Percentiles rank a stretch among this genome's conserved stretches.
phyloP scores from a whole-genome alignment of 1,140 invertebrate species.

The Macrosteles quadrilineatus region DNA sequence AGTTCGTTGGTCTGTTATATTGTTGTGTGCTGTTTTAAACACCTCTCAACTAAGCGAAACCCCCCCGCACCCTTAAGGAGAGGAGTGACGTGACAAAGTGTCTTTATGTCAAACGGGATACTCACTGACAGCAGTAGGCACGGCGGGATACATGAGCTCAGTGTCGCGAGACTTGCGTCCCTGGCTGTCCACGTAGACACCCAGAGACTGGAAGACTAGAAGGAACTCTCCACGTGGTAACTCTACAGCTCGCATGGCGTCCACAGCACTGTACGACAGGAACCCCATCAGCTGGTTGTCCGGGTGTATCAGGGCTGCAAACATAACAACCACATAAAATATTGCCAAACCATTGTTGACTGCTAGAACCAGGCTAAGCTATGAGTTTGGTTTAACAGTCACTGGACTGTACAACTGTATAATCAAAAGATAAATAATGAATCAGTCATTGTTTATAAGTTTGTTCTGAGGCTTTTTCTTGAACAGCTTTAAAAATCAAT shows the following conservation, averaged over 20 bases:
- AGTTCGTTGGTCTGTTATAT: too few relatives aligned
- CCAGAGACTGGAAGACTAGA: conserved; percentile 86
- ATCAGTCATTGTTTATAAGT: too few relatives aligned
- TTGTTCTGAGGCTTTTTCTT: too few relatives aligned
- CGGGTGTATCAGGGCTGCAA: conserved; percentile 85
- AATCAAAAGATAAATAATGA: too few relatives aligned
- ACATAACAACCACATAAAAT: too few relatives aligned
- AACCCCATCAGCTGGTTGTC: conserved; percentile 89
- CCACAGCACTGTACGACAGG: conserved; percentile 85
- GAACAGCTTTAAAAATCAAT: too few relatives aligned
- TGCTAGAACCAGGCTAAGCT: conserved; percentile 36
- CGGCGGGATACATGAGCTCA: conserved; percentile 97
- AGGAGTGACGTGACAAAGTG: too few relatives aligned
- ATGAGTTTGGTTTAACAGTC: neutral
- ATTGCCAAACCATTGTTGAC: too few relatives aligned
- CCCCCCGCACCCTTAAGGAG: too few relatives aligned
- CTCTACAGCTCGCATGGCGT: conserved; percentile 83
- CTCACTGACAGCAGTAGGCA: conserved; percentile 80
- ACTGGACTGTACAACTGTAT: neutral
- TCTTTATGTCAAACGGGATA: conserved; percentile 45
- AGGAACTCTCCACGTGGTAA: conserved; percentile 79
- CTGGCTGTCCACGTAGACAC: conserved; percentile 91
- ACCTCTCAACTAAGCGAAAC: too few relatives aligned
- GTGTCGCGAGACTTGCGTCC: conserved; percentile 87
- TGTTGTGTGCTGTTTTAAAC: too few relatives aligned